These are phyloP conservation scores for Hyperoodon ampullatus DNA, from an alignment of 2,113 vertebrate species.

Conservation along the genomic window DNA sequence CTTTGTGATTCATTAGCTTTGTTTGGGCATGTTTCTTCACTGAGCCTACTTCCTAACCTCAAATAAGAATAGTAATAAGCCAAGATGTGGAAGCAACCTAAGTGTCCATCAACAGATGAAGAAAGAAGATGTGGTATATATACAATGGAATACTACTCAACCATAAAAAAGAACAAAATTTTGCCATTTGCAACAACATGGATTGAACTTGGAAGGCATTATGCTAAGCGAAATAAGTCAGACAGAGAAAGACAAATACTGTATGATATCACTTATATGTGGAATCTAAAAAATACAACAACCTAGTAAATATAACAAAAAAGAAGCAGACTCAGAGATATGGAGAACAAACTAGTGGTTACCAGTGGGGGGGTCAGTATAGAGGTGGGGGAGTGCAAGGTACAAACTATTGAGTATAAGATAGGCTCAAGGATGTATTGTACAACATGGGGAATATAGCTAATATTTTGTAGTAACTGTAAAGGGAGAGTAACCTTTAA, in stretches of 20 bases:
- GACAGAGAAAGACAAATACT: background rate
- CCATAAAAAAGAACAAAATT: background rate
- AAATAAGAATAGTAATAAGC: background rate
- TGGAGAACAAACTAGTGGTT: background rate
- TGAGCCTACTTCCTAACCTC: background rate
- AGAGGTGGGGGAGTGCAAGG: background rate
- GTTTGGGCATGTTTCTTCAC: background rate
- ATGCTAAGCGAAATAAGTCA: background rate
- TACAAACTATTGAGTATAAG: background rate
- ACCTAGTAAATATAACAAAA: background rate
- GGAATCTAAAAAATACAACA: background rate
- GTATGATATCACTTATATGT: background rate
- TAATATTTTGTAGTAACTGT: background rate
- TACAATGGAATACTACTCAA: background rate
- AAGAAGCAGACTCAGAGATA: background rate
- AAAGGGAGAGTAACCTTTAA: background rate
- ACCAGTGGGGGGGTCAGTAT: fast-evolving
- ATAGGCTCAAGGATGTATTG: background rate
- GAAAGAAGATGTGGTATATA: background rate
- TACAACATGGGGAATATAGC: background rate
- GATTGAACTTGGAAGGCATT: background rate
- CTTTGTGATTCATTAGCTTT: background rate
- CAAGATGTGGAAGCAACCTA: background rate
- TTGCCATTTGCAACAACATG: background rate
- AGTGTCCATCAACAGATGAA: background rate